phyloP scores from a whole-genome alignment of 2,888 invertebrate genomes.

The Trissonchulus latispiculum region DNA sequence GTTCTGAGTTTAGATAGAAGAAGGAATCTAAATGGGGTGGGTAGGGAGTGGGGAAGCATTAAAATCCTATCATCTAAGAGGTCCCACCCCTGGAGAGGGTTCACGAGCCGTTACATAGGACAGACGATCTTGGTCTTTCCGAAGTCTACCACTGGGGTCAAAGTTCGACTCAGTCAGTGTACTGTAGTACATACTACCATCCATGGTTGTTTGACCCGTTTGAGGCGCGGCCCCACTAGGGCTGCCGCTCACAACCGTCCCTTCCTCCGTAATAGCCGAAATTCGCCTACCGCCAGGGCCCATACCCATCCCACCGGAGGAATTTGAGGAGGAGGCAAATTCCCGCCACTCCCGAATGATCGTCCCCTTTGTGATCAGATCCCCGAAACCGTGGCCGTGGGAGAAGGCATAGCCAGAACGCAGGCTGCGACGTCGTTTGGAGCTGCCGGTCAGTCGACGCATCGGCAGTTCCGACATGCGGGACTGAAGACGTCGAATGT shows the following conservation, averaged over 20 bases:
- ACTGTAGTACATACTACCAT: background rate
- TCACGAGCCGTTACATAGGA: background rate
- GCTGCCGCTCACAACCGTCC: too few species aligned
- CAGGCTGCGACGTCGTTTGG: conserved; percentile 66
- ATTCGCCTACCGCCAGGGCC: too few species aligned
- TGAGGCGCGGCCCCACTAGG: too few species aligned
- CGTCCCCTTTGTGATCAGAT: conserved; percentile 65
- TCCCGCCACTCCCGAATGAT: conserved; percentile 19
- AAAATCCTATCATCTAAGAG: too few species aligned
- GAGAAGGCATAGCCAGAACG: conserved; percentile 97
- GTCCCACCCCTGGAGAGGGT: too few species aligned
- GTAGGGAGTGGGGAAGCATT: too few species aligned
- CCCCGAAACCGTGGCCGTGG: conserved; percentile 91
- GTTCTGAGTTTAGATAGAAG: too few species aligned
- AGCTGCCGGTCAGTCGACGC: conserved; percentile 39
- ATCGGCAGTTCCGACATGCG: conserved; percentile 40
- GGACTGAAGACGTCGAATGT: conserved; percentile 33
- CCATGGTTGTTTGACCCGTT: too few species aligned
- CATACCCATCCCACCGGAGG: too few species aligned
- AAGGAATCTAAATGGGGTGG: too few species aligned
- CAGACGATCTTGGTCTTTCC: background rate
- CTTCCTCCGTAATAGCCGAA: too few species aligned
- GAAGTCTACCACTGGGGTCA: background rate
- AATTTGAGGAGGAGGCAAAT: too few species aligned
- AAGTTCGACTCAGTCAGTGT: background rate